These are phyloP conservation scores for Chaetops frenatus DNA, from an alignment of 2,113 vertebrate species.

Conservation along the genomic window DNA sequence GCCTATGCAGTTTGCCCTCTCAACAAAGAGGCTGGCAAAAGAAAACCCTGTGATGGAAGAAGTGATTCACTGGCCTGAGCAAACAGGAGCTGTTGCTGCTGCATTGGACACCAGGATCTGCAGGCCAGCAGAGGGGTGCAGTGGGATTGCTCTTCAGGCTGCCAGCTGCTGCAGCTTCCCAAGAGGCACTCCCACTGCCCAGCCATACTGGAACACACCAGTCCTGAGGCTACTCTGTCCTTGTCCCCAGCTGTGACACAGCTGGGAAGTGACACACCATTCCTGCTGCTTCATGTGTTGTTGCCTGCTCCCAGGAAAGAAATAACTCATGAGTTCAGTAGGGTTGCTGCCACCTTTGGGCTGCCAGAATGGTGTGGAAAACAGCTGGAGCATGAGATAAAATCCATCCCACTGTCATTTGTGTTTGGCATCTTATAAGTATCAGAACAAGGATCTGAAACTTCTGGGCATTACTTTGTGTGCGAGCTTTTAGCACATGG, in stretches of 20 bases:
- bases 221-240: not conserved
- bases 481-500: not conserved
- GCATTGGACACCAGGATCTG: rapidly evolving
- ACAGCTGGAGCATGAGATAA: not conserved
- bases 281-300: not conserved
- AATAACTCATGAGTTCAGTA: not conserved
- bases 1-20: not conserved
- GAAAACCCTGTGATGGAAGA: not conserved
- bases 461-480: not conserved
- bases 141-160: not conserved
- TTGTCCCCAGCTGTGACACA: not conserved
- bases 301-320: not conserved
- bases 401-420: not conserved
- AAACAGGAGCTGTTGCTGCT: not conserved
- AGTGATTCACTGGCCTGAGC: not conserved
- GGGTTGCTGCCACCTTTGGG: not conserved
- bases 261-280: not conserved
- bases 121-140: not conserved
- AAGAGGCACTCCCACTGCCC: not conserved
- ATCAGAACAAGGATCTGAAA: not conserved
- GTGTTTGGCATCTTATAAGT: not conserved
- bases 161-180: not conserved
- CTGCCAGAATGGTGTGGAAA: not conserved
- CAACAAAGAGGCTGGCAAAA: not conserved
- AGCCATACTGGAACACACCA: not conserved